Conservation (phyloP, 2,113 vertebrate species). For the Mastomys natalensis region DNA sequence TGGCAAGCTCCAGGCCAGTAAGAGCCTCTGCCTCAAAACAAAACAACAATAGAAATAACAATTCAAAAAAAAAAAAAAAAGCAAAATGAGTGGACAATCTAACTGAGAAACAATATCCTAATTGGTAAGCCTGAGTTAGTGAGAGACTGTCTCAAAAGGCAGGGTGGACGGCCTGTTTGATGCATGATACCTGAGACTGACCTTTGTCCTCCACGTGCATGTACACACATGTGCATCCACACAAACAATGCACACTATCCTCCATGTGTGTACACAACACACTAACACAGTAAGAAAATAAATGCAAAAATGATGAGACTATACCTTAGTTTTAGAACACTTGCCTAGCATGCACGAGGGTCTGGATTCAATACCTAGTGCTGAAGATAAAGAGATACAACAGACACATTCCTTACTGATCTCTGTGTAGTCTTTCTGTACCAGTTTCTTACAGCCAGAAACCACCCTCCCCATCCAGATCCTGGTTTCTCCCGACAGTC, state of each 20-base stretch:
- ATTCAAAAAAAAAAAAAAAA: no score
- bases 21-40: not conserved
- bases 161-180: not conserved
- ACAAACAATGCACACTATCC: not conserved
- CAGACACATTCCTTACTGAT: not conserved
- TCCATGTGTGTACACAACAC: not conserved
- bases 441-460: not conserved
- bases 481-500: not conserved
- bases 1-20: not conserved
- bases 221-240: not conserved
- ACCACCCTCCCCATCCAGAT: no score
- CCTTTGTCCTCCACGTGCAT: not conserved
- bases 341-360: not conserved
- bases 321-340: not conserved
- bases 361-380: not conserved
- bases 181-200: not conserved
- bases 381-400: not conserved
- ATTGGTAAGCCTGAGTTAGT: not conserved
- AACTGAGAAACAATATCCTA: not conserved
- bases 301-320: not conserved
- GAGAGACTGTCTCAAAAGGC: not conserved
- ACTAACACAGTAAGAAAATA: not conserved
- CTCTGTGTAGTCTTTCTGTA: not conserved
- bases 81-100: not conserved
- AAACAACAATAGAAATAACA: not conserved